Percentiles rank a stretch among this genome's conserved stretches.
These are phyloP conservation scores for Eurosta solidaginis DNA, from an alignment of 1,140 invertebrate species.

Conservation along the genomic window DNA sequence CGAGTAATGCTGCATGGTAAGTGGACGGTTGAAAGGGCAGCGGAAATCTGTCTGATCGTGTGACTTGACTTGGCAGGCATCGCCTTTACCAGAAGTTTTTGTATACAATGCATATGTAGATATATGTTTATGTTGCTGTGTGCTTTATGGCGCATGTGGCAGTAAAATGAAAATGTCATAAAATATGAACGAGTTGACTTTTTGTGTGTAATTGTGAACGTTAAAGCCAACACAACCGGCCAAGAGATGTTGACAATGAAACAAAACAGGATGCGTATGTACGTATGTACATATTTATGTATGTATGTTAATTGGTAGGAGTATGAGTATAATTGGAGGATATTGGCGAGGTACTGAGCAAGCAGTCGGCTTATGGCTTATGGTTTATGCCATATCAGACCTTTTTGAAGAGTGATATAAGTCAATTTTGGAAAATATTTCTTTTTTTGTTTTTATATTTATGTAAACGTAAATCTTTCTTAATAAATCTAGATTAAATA, in stretches of 20 bases:
- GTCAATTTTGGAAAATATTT: too few species aligned
- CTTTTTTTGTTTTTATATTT: too few species aligned
- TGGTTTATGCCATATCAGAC: too few species aligned
- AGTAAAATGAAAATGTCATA: slow-evolving; percentile 31
- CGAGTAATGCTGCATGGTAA: background rate
- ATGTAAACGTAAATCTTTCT: too few species aligned
- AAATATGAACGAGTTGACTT: slow-evolving; percentile 29
- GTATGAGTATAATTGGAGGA: background rate
- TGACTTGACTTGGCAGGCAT: background rate
- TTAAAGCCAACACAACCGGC: background rate
- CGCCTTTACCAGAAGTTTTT: background rate
- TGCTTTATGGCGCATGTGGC: background rate
- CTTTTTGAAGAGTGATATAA: too few species aligned
- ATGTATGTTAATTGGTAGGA: too few species aligned
- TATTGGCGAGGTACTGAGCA: background rate
- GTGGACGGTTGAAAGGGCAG: background rate
- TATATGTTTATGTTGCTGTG: background rate
- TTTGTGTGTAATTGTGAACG: slow-evolving; percentile 20
- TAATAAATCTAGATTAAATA: too few species aligned
- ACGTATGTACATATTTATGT: too few species aligned
- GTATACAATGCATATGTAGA: background rate
- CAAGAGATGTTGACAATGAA: background rate
- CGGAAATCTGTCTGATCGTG: slow-evolving; percentile 6
- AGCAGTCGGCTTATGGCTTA: background rate
- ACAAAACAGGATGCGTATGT: background rate